A percentile compares a stretch with the other conserved stretches of the same genome.
These are phyloP conservation scores for Porites cylindrica DNA, from an alignment of 92 coral and sea anemone genomes.

Conservation along the genomic window DNA sequence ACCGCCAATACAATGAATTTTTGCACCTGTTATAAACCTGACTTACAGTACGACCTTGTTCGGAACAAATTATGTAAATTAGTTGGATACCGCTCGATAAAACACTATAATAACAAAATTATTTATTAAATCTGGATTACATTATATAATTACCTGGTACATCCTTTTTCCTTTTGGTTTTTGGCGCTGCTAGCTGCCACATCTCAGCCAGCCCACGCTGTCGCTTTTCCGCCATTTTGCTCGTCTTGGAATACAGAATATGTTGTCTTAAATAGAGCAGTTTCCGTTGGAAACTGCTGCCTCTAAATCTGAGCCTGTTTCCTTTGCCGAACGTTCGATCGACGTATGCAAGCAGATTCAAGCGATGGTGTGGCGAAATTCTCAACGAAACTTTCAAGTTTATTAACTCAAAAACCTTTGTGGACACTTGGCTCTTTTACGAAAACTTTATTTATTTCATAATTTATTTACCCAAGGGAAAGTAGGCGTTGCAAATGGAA, in stretches of 20 bases:
- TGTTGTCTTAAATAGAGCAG: conserved; percentile 31
- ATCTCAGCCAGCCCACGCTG: conserved; percentile 35
- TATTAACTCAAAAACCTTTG: conserved; percentile 39
- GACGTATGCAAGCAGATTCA: conserved; percentile 38
- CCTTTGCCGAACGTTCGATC: conserved; percentile 12
- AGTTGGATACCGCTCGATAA: conserved; percentile 37
- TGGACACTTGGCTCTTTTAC: conserved; percentile 29
- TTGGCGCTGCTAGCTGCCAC: conserved; percentile 37
- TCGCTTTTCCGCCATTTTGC: conserved; percentile 46
- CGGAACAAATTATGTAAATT: conserved; percentile 44
- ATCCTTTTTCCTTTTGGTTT: conserved; percentile 37
- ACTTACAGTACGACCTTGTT: conserved; percentile 30
- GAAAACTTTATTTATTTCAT: conserved; percentile 20
- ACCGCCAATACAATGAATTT: not conserved
- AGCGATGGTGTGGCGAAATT: conserved; percentile 50
- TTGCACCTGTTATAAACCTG: not conserved
- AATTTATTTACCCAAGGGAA: conserved; percentile 33
- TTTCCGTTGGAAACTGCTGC: conserved; percentile 44
- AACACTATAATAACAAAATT: conserved; percentile 29
- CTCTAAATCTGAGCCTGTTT: conserved; percentile 13
- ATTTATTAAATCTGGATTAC: conserved; percentile 20
- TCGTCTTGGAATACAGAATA: conserved; percentile 17
- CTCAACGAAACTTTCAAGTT: conserved; percentile 42
- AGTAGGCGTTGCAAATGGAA: conserved; percentile 48
- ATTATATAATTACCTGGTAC: conserved; percentile 34